These are phyloP conservation scores for Catonia carolina DNA, from an alignment of 2,888 invertebrate genomes.

Conservation along the genomic window DNA sequence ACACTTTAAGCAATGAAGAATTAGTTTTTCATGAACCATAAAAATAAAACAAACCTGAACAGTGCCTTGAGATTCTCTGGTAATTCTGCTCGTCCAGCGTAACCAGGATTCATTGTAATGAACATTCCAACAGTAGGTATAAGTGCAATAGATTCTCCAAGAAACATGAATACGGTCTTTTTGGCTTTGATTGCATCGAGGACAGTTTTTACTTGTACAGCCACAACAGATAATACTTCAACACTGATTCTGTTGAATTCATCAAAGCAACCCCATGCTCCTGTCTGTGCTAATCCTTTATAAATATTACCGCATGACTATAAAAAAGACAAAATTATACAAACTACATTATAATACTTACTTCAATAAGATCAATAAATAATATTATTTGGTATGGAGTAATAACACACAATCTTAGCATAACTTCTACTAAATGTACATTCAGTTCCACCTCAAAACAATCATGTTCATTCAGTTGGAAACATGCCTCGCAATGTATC, in stretches of 20 bases:
- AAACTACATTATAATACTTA: not conserved
- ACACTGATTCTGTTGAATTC: conserved; percentile 94
- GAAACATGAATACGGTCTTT: conserved; percentile 72
- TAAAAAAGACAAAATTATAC: conserved; percentile 8
- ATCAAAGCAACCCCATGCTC: conserved; percentile 96
- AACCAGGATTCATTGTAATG: conserved; percentile 96
- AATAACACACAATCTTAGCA: no score
- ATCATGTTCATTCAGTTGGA: no score
- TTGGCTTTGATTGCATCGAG: conserved; percentile 81
- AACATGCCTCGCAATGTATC: no score
- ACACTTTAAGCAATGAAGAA: no score
- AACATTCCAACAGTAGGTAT: conserved; percentile 80
- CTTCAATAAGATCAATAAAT: no score
- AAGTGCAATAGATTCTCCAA: conserved; percentile 71
- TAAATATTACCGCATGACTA: conserved; percentile 87
- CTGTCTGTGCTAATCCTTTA: conserved; percentile 91
- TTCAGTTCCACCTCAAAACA: no score
- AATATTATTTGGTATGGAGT: no score
- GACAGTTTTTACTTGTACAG: conserved; percentile 83
- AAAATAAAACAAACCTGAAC: conserved; percentile 43
- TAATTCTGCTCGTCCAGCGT: conserved; percentile 84
- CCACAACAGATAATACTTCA: conserved; percentile 90
- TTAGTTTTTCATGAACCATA: no score
- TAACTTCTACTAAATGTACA: no score
- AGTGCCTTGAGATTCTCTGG: conserved; percentile 67